Evolutionary conservation across 1,140 invertebrate species (phyloP), one percentile per base, ranked within the genome.

Genomic region (Zeugodacus cucurbitae): DNA sequence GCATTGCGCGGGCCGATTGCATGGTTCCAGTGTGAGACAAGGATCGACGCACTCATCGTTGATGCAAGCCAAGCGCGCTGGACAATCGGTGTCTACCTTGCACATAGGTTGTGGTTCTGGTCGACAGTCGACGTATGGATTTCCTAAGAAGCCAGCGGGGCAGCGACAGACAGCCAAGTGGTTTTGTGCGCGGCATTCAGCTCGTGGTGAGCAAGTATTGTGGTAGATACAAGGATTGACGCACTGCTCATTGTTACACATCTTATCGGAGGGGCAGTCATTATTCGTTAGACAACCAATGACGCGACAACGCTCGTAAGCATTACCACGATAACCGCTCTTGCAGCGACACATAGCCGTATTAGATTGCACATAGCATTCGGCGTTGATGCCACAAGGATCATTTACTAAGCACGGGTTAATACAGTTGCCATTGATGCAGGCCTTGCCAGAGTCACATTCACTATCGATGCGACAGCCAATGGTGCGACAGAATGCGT

Each of bases 211-310:
- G 91, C 98, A 99, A 11, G 96, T 95, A 91, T 97, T 96, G 37
- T 91, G 90, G 88, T 96, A 96, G 1, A 97, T 91, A 90, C 98
- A 99, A 2, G 97, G 97, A 92, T 97, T 96, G 22, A 97, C 95
- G 93, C 98, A 99, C 90, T 97, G 97, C 86, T 96, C 96, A 89
- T 98, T 97, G 57, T 91, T 90, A 91, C 98, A 99, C 89, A 97
- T 96, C 91, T 96, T 96, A 90, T 98, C 96, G 54, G 94, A 94
- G 2, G 97, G 97, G 94, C 98, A 99, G 89, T 98, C 98, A 88
- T 96, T 96, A 92, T 98, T 97, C 87, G 96, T 96, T 90, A 96
- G 95, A 94, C 98, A 98, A n/a, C 97, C 98, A 64, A 98, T 95
- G 10, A 97, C 95, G 88, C 95, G 94, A 90, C 97, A 98, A 87